Conservation (phyloP, 2,113 vertebrate genomes). For the Colistium nudipinnis region DNA sequence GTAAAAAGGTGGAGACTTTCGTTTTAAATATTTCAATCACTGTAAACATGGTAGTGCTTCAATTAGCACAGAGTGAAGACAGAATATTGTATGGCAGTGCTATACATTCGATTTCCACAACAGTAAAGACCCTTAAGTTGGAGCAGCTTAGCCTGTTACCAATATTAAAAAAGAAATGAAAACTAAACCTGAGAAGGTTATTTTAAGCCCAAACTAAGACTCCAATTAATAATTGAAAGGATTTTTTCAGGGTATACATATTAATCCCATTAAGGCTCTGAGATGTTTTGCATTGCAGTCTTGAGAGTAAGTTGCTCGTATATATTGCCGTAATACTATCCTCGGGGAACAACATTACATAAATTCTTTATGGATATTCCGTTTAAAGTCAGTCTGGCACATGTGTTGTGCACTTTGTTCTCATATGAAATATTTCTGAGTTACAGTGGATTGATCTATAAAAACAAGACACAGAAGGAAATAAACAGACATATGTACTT, state of each 20-base stretch:
- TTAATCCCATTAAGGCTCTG: constrained; percentile 28
- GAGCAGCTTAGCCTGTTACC: not conserved
- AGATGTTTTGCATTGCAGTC: constrained; percentile 13
- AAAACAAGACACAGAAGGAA: not conserved
- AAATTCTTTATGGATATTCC: constrained; percentile 43
- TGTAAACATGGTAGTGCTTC: too few relatives aligned
- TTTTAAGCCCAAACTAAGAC: not conserved
- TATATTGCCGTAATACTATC: constrained; percentile 24
- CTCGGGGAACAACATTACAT: constrained; percentile 26
- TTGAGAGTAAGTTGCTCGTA: constrained; percentile 13
- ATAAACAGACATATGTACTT: constrained; percentile 1
- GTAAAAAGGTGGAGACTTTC: not conserved
- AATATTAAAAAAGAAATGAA: too few relatives aligned
- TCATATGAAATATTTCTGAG: constrained; percentile 7
- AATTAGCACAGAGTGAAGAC: not conserved
- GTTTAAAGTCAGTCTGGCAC: constrained; percentile 11
- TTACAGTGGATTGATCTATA: not conserved
- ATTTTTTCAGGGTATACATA: constrained; percentile 6
- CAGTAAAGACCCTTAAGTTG: not conserved
- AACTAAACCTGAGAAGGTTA: not conserved
- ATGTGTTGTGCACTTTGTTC: constrained; percentile 21
- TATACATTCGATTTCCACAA: not conserved
- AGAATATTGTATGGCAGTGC: not conserved
- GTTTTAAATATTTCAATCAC: not conserved
- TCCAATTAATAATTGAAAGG: constrained; percentile 36